These are phyloP conservation scores for Oscarella lobularis DNA, from an alignment of 37 sponge, comb jelly and placozoan species.

Conservation along the genomic window DNA sequence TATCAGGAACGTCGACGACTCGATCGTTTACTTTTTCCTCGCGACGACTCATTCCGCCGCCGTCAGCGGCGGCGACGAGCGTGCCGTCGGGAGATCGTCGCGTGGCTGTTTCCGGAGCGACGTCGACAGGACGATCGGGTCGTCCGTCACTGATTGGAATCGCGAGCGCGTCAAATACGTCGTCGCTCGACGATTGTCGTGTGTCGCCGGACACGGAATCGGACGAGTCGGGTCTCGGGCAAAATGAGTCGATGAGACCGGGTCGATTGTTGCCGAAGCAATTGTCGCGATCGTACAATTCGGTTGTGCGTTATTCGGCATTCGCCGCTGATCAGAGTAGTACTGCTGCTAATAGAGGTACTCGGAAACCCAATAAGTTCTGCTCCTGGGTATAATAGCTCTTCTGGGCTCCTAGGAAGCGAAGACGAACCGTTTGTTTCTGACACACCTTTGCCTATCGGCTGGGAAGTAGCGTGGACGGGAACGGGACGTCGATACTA, in stretches of 20 bases:
- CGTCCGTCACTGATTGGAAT: too few relatives aligned
- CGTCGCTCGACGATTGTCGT: not conserved
- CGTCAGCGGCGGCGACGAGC: too few relatives aligned
- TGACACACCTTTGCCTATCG: constrained; percentile 21
- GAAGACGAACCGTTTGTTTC: not conserved
- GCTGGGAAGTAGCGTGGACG: constrained; percentile 42
- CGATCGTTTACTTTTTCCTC: too few relatives aligned
- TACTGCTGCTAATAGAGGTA: too few relatives aligned
- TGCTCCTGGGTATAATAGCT: not conserved
- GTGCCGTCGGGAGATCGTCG: too few relatives aligned
- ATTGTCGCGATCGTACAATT: not conserved
- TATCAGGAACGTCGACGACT: too few relatives aligned
- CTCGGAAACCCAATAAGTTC: too few relatives aligned
- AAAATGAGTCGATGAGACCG: not conserved
- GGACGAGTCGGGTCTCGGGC: not conserved
- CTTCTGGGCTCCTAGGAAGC: not conserved
- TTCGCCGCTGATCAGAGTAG: too few relatives aligned
- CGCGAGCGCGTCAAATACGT: not conserved
- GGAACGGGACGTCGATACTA: constrained; percentile 42
- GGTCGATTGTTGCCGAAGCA: not conserved
- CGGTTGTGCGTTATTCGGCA: not conserved
- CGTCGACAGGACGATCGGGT: too few relatives aligned
- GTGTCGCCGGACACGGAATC: not conserved
- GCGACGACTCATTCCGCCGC: too few relatives aligned
- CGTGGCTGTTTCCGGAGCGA: too few relatives aligned